Evolutionary conservation across 2,797 vertebrate genomes (phyloP).

Genomic region (Urocyon cinereoargenteus): DNA sequence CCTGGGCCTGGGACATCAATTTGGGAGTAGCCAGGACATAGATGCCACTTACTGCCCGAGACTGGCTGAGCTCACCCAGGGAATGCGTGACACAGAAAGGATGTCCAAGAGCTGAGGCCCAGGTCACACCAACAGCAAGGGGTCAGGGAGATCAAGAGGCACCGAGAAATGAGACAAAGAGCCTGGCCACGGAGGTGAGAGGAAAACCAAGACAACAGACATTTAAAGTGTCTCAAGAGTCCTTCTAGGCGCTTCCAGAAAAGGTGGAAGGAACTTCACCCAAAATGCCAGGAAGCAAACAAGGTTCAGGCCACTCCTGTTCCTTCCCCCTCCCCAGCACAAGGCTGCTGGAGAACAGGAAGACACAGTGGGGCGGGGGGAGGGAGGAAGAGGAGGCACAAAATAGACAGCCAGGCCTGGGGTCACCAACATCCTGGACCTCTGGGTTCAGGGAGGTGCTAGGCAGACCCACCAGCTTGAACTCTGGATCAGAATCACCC

Average conservation of each 20-base stretch:
- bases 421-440: rapidly evolving
- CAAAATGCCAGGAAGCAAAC: slow-evolving; percentile 62
- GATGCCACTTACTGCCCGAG: rapidly evolving
- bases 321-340: slow-evolving; percentile 26
- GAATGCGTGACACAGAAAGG: rapidly evolving
- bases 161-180: background rate
- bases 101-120: rapidly evolving
- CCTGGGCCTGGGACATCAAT: rapidly evolving
- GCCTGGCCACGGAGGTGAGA: background rate
- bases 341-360: background rate
- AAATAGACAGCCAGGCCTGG: rapidly evolving
- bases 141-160: background rate
- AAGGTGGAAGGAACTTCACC: slow-evolving; percentile 61
- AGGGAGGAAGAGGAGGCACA: rapidly evolving
- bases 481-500: too few relatives aligned
- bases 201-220: background rate
- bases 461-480: rapidly evolving
- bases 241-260: slow-evolving; percentile 9
- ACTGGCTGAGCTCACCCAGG: background rate
- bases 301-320: background rate
- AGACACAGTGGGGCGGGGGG: background rate
- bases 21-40: background rate
- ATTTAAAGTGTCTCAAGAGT: background rate
- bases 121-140: rapidly evolving
- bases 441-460: background rate